Conservation (phyloP, 2,797 vertebrate species). For the Glyptemys insculpta region DNA sequence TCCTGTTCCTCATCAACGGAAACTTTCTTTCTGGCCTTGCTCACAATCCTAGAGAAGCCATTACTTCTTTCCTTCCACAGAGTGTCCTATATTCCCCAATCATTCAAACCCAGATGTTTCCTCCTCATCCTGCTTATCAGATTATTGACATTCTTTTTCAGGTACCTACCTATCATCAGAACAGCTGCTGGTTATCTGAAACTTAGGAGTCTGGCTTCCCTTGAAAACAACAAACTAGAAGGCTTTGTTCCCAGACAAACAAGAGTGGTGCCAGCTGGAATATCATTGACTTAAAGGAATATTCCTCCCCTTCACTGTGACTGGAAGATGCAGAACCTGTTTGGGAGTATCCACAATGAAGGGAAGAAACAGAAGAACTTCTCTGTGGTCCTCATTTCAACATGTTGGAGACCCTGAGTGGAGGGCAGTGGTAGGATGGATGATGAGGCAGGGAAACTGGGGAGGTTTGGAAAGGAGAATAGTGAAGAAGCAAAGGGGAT, state of each 20-base stretch:
- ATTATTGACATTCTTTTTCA: not conserved
- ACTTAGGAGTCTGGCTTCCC: not conserved
- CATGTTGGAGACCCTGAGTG: rapidly evolving
- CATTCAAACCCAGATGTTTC: rapidly evolving
- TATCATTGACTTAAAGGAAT: not conserved
- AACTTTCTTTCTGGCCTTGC: not conserved
- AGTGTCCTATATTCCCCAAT: rapidly evolving
- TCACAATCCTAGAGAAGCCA: not conserved
- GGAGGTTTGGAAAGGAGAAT: not conserved
- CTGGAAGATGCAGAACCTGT: not conserved
- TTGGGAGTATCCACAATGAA: not conserved
- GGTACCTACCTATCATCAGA: not conserved
- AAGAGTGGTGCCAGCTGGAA: rapidly evolving
- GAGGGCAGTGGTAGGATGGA: not conserved
- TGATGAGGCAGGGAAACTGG: not conserved
- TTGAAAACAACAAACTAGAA: not conserved
- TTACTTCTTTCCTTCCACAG: not conserved
- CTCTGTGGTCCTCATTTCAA: rapidly evolving
- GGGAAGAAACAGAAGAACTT: not conserved
- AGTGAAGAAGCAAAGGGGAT: not conserved
- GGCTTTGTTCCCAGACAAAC: not conserved
- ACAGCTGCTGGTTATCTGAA: not conserved
- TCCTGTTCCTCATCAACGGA: not conserved
- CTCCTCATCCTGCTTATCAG: not conserved
- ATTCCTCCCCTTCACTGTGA: not conserved